A percentile compares a stretch with the other conserved stretches of the same genome.
Conservation (phyloP, 2,113 vertebrate genomes). For the Lepisosteus osseus region DNA sequence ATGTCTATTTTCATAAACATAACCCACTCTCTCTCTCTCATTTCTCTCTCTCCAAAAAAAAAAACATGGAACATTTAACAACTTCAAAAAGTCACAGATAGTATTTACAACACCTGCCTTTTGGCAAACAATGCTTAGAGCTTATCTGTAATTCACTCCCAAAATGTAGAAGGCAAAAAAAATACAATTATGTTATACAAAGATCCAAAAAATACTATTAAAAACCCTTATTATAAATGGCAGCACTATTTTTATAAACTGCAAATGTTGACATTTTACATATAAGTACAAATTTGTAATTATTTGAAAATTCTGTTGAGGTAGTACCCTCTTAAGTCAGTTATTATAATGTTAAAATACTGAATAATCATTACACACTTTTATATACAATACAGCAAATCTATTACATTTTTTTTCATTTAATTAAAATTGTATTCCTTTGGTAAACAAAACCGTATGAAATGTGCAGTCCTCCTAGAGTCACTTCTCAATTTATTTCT, state of each 20-base stretch:
- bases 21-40: conserved; percentile 46
- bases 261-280: conserved; percentile 69
- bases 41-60: conserved; percentile 26
- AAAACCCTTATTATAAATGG: conserved; percentile 79
- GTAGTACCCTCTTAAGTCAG: conserved; percentile 75
- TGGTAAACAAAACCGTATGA: conserved; percentile 74
- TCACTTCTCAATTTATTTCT: conserved; percentile 47
- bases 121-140: conserved; percentile 68
- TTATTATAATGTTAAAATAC: conserved; percentile 73
- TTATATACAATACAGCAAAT: conserved; percentile 74
- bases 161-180: conserved; percentile 69
- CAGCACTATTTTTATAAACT: conserved; percentile 76
- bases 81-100: conserved; percentile 57
- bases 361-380: conserved; percentile 67
- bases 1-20: conserved; percentile 51
- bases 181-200: conserved; percentile 81
- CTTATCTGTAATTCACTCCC: conserved; percentile 67
- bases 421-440: conserved; percentile 70
- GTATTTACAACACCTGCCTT: conserved; percentile 71
- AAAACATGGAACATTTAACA: conserved; percentile 63
- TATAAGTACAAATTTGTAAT: conserved; percentile 62
- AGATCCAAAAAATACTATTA: conserved; percentile 79
- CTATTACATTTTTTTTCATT: conserved; percentile 49
- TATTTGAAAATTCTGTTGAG: conserved; percentile 67
- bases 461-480: conserved; percentile 69